Evolutionary conservation across 2,113 vertebrate species (phyloP).

Genomic region (Stercorarius parasiticus): DNA sequence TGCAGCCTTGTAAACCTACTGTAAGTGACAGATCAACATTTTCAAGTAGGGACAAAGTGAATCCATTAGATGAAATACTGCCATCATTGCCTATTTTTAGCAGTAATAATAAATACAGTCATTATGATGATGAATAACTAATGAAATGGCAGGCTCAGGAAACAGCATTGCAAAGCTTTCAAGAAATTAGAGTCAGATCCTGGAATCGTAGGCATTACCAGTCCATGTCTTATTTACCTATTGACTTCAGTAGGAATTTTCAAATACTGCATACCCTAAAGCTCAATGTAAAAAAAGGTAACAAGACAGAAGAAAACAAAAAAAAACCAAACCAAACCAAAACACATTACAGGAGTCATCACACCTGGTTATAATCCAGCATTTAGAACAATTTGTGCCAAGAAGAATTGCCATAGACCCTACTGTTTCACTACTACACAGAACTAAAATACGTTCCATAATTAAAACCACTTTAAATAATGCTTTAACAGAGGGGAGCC

Average conservation of each 20-base stretch:
- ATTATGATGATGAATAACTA: conserved; percentile 67
- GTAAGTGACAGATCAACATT: conserved; percentile 33
- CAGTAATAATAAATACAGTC: conserved; percentile 64
- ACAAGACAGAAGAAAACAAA: not conserved
- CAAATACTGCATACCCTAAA: not conserved
- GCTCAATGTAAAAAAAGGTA: not conserved
- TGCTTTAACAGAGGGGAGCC: not conserved
- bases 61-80: conserved; percentile 42
- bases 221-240: not conserved
- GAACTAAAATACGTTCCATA: not conserved
- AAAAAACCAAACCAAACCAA: no score
- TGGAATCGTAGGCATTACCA: not conserved
- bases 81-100: conserved; percentile 60
- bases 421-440: not conserved
- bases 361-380: not conserved
- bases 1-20: not conserved
- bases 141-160: conserved; percentile 56
- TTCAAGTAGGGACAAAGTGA: conserved; percentile 25
- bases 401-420: not conserved
- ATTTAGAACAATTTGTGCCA: not conserved
- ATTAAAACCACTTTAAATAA: not conserved
- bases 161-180: conserved; percentile 48
- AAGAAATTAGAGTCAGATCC: conserved; percentile 49
- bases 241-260: not conserved
- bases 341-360: not conserved